Base-by-base conservation (phyloP, 1,140 invertebrate genomes). In the Drosophila malerkotliana region DNA sequence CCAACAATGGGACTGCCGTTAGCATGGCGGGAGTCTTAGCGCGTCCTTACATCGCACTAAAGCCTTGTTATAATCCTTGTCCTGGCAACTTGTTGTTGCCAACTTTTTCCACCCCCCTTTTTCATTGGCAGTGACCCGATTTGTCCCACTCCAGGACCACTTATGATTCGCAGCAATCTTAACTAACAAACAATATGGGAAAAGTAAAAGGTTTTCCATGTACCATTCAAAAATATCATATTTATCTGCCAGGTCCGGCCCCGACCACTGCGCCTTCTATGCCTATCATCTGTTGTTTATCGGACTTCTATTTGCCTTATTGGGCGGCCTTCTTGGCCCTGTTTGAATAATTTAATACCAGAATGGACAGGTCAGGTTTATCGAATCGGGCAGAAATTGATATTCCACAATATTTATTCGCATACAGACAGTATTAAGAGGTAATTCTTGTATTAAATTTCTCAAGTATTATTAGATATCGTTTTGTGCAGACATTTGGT, bases 1-100 rank as follows among this genome's bases (percentile, higher is more conserved):
- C 59, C 74, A 72, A 88, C 83, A 88, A 88, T 88, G 68, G 72
- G 63, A 34, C 55, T 61, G 67, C 44, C 72, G 49, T 55, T 66
- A 57, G 49, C 41, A 24, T 34, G 24, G 18, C 26, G 24, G 54
- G 69, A 44, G 51, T 64, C 59, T 63, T 62, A 53, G 76, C 62
- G 61, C 26, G 32, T 14, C 26, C 18, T 54, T 24, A 39, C 62
- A 47, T 68, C 39, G 60, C 63, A 32, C 57, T 59, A 69, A 75
- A 71, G 67, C 77, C 62, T 48, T 62, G 76, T 77, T 62, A 62
- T 79, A 62, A 61, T 62, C 72, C 52, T 54, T 76, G 72, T 76
- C 57, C 52, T 41, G 44, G 62, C 48, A 34, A 56, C 58, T 58
- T 64, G 53, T 63, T 45, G 45, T 60, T 48, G 48, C 41, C 55